Evolutionary conservation across 2,888 invertebrate species (phyloP).

Genomic region (Sphaerophoria taeniata): DNA sequence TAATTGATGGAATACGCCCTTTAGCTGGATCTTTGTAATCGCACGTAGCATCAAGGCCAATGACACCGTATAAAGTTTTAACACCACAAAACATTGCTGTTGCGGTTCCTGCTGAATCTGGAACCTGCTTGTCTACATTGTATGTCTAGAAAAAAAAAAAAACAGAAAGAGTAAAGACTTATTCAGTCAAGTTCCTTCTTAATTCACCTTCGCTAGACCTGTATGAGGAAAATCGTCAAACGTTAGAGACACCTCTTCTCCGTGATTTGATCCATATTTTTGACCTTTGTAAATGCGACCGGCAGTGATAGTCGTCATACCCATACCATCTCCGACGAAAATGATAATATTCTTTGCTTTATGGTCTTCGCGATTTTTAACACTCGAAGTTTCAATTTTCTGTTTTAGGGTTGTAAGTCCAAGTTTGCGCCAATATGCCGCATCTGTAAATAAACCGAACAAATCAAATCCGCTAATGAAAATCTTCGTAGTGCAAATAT

Average conservation of each 20-base stretch:
- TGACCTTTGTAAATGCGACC: constrained; percentile 86
- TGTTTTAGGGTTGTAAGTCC: constrained; percentile 79
- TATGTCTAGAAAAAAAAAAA: constrained; percentile 84
- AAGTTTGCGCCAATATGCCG: constrained; percentile 78
- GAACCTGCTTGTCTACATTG: constrained; percentile 87
- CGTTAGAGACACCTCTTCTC: constrained; percentile 85
- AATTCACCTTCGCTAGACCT: constrained; percentile 85
- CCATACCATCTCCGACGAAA: constrained; percentile 89
- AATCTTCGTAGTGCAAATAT: too few species aligned
- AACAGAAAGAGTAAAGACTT: neutral
- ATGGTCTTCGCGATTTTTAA: constrained; percentile 72
- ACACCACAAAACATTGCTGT: constrained; percentile 87
- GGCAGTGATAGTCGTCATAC: constrained; percentile 86
- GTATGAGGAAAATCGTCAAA: constrained; percentile 86
- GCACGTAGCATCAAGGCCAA: constrained; percentile 83
- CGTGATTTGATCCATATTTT: constrained; percentile 81
- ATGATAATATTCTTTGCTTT: constrained; percentile 86
- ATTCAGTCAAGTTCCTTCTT: neutral
- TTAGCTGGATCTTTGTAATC: constrained; percentile 79
- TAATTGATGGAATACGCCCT: constrained; percentile 83
- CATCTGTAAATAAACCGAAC: constrained; percentile 76
- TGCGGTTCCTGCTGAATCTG: constrained; percentile 88
- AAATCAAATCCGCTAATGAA: too few species aligned
- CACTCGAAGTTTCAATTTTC: constrained; percentile 82
- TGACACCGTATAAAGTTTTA: constrained; percentile 85